Conservation (phyloP, 2,113 vertebrate genomes). For the Callopanchax toddi region DNA sequence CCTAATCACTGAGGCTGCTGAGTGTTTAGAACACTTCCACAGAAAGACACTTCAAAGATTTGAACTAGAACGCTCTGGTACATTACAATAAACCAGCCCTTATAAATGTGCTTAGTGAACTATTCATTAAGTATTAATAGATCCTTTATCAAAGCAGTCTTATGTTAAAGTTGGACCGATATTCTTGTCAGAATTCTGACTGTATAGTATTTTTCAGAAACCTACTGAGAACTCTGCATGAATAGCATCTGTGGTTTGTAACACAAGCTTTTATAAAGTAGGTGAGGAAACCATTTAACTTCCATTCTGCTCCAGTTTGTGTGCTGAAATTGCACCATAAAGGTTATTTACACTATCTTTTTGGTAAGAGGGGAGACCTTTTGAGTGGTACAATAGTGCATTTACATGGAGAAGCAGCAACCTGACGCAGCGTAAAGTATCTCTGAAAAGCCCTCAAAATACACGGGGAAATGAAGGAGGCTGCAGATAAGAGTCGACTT, state of each 20-base stretch:
- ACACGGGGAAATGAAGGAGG: slow-evolving; percentile 66
- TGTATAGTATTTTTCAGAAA: no score
- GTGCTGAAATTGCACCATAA: slow-evolving; percentile 5
- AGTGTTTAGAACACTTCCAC: no score
- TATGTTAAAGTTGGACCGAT: no score
- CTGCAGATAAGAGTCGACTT: slow-evolving; percentile 78
- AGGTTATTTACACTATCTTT: slow-evolving; percentile 59
- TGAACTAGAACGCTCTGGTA: not conserved
- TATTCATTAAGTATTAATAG: no score
- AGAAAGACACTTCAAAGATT: no score
- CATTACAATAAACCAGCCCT: no score
- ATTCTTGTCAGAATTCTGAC: no score
- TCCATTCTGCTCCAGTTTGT: slow-evolving; percentile 33
- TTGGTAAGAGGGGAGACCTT: slow-evolving; percentile 53
- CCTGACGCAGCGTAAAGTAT: slow-evolving; percentile 72
- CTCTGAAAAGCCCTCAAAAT: slow-evolving; percentile 71
- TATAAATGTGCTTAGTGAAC: no score
- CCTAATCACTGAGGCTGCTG: no score
- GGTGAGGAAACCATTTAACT: slow-evolving; percentile 38
- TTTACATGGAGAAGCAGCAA: slow-evolving; percentile 62
- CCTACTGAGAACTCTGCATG: no score
- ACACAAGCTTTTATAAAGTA: slow-evolving; percentile 21
- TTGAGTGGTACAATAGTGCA: slow-evolving; percentile 67
- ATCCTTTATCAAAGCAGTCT: no score
- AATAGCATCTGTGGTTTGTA: slow-evolving; percentile 24